A percentile compares a stretch with the other conserved stretches of the same genome.
phyloP scores from a whole-genome alignment of 2,797 vertebrate species.

The Stomatorhinus walkeri region DNA sequence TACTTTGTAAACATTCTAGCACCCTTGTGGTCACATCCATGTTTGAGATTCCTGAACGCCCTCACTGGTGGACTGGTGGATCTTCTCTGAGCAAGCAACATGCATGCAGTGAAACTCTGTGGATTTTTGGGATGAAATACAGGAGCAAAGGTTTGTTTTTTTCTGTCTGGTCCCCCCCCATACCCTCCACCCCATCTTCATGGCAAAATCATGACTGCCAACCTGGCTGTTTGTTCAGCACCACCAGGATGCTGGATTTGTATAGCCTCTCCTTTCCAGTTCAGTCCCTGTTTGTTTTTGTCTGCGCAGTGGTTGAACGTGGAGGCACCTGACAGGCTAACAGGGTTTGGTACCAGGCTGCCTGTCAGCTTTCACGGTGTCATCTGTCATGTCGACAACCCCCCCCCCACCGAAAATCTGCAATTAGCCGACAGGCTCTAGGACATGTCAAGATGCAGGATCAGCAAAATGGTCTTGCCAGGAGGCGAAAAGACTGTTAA shows the following conservation, averaged over 20 bases:
- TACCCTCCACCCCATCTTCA: not conserved
- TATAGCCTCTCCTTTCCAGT: not conserved
- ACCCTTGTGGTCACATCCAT: not conserved
- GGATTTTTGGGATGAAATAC: not conserved
- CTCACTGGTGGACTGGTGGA: not conserved
- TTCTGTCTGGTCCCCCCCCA: not conserved
- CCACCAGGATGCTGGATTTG: not conserved
- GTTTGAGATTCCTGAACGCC: not conserved
- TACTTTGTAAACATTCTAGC: not conserved
- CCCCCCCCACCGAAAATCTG: slow-evolving; percentile 30
- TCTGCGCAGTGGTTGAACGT: not conserved
- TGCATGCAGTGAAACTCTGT: not conserved
- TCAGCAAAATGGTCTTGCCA: not conserved
- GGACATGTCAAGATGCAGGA: not conserved
- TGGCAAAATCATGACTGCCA: not conserved
- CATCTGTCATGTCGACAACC: slow-evolving; percentile 6
- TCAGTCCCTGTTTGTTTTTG: not conserved
- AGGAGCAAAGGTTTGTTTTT: not conserved
- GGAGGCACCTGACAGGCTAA: slow-evolving; percentile 40
- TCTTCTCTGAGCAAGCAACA: not conserved
- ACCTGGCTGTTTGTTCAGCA: not conserved
- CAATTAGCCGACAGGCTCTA: slow-evolving; percentile 16
- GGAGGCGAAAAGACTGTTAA: not conserved
- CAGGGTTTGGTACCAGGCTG: slow-evolving; percentile 46
- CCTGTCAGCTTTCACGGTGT: slow-evolving; percentile 43